Evolutionary conservation across 2,888 invertebrate species (phyloP), one percentile per base, ranked within the genome.

Genomic region (Coenonympha glycerion): DNA sequence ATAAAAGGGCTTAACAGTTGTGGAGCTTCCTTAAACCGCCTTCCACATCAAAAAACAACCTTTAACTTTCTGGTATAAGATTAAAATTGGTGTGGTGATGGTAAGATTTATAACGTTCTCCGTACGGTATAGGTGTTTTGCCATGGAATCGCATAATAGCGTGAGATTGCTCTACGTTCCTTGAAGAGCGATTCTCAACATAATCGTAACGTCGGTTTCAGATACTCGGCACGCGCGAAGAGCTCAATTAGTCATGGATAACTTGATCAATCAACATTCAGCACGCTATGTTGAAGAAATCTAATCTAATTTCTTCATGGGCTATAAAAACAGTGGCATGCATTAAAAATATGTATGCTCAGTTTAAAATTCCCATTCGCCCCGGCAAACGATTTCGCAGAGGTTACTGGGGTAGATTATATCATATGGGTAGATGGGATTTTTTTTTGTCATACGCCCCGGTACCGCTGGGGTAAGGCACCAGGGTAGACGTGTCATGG

Each of bases 101-200:
- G 13, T 36, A 36, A 26, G 37, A 28, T 37, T 42, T 37, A 37
- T 48, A 15, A 52, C 49, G 36, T 47, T 45, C 40, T 39, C 41
- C 26, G 40, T 30, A 51, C 24, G 52, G 55, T 57, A 55, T 52
- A 50, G 49, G 30, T 52, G 49, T 56, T 58, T 53, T 58, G 49
- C 56, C 56, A 57, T 63, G 54, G 56, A 57, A 64, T 60, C 60
- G 55, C 52, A 53, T 66, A 62, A 64, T 69, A 61, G 65, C 67
- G 65, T 68, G 64, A 65, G 66, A 71, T 71, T 68, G 65, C 63
- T 60, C 59, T 57, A 58, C 58, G 62, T 62, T 64, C 63, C 59
- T 60, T 54, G 46, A 53, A 55, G 55, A 61, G 57, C 59, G 59
- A 58, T 55, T 56, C 53, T 44, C 33, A 34, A 42, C 56, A 42